phyloP scores from a whole-genome alignment of 2,113 vertebrate species.

The Pollimyrus isidori region DNA sequence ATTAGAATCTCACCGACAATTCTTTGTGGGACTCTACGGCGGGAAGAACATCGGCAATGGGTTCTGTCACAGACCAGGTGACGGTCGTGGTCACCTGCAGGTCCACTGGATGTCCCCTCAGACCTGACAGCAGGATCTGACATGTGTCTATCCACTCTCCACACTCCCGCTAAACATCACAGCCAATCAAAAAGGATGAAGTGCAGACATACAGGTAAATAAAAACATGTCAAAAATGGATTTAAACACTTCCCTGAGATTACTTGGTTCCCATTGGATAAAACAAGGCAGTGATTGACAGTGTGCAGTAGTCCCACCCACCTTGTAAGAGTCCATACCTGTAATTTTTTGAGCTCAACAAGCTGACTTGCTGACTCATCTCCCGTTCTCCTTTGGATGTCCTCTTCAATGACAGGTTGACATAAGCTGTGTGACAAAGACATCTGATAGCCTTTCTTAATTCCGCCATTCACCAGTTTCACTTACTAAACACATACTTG shows the following conservation, averaged over 20 bases:
- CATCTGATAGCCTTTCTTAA: background rate
- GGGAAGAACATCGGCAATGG: constrained; percentile 12
- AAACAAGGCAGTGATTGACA: background rate
- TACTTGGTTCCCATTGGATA: background rate
- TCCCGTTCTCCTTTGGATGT: constrained; percentile 21
- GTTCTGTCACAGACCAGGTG: background rate
- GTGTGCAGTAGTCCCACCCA: background rate
- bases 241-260: background rate
- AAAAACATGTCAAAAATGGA: background rate
- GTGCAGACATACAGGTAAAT: background rate
- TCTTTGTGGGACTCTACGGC: constrained; percentile 12
- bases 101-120: constrained; percentile 46
- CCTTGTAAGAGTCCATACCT: constrained; percentile 39
- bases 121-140: constrained; percentile 56
- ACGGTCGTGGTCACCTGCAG: constrained; percentile 37
- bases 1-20: constrained; percentile 30
- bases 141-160: constrained; percentile 65
- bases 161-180: constrained; percentile 58
- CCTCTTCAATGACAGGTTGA: constrained; percentile 48
- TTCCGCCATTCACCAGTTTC: background rate
- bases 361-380: constrained; percentile 36
- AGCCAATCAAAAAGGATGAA: background rate
- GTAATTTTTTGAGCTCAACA: constrained; percentile 42
- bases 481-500: background rate
- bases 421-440: constrained; percentile 40